phyloP scores from a whole-genome alignment of 2,113 vertebrate genomes.

The Limnothrissa miodon region DNA sequence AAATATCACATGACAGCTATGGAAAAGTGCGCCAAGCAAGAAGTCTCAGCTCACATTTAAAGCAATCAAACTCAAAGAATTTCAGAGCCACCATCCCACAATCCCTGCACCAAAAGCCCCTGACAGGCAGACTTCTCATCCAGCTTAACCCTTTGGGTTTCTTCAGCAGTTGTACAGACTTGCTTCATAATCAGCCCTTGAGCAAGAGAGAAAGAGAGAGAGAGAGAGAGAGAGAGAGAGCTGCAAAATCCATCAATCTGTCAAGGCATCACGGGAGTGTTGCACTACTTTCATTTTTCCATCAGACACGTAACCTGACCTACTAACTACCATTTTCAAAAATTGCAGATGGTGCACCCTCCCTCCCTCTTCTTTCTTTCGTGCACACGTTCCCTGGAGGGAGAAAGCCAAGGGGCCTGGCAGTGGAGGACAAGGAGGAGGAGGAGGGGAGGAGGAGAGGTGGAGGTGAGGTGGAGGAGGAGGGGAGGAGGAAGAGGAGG shows the following conservation, averaged over 20 bases:
- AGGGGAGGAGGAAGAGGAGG: slow-evolving; percentile 35
- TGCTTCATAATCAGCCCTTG: slow-evolving; percentile 49
- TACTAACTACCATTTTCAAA: slow-evolving; percentile 57
- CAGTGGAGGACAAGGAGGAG: slow-evolving; percentile 36
- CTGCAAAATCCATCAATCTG: slow-evolving; percentile 67
- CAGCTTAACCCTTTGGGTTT: slow-evolving; percentile 49
- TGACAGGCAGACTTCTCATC: slow-evolving; percentile 35
- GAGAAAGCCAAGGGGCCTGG: slow-evolving; percentile 5
- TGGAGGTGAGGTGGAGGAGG: slow-evolving; percentile 43
- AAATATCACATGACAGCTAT: not conserved
- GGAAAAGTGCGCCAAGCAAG: not conserved
- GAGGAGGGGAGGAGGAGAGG: too few species aligned
- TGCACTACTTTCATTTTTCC: slow-evolving; percentile 67
- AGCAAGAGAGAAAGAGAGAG: not conserved
- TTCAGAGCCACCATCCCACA: not conserved
- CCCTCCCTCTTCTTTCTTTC: slow-evolving; percentile 24
- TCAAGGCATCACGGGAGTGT: slow-evolving; percentile 43
- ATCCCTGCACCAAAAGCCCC: slow-evolving; percentile 1
- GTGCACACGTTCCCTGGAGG: slow-evolving; percentile 12
- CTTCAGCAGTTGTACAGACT: slow-evolving; percentile 42
- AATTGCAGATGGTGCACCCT: slow-evolving; percentile 64
- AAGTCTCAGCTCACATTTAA: not conserved
- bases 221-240: too few species aligned
- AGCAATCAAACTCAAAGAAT: not conserved
- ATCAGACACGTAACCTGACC: slow-evolving; percentile 61